Evolutionary conservation across 1,140 invertebrate genomes (phyloP), one percentile per base, ranked within the genome.

Genomic region (Brachionus plicatilis): DNA sequence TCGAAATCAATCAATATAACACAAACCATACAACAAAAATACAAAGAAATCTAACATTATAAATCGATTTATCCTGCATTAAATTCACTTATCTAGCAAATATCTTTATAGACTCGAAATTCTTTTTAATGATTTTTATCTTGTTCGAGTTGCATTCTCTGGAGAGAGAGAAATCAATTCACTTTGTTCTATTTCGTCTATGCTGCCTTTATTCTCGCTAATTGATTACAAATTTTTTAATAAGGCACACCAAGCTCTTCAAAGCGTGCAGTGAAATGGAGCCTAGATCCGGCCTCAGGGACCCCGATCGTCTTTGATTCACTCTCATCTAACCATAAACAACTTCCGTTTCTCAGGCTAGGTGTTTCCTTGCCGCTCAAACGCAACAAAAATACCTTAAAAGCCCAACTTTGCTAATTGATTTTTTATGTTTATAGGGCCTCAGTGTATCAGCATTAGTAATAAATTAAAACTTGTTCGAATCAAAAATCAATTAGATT

Each of bases 201-300:
- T 72, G 33, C 43, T 72, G 7, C 43, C 41, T 41, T 72, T 41
- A 41, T 41, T 72, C 17, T 43, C 43, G 37, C 68, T 72, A 72
- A 72, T 72, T 72, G 68, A 72, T 72, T 72, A 72, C 68, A 72
- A 72, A 72, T 72, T 72, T 72, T 72, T 72, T 72, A 43, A 43
- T 72, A 41, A 68, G 66, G 66, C 66, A 68, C 66, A 33, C 17
- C 37, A 29, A 33, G 68, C 12, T 41, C 17, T 43, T 43, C 17
- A 72, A 41, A 72, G 68, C 33, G 45, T 43, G 37, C n/a, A 72
- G n/a, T 72, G 33, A 41, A 68, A 68, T 33, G 11, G 41, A 41
- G 68, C 33, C 17, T 43, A 72, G 41, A 43, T 41, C 41, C 41
- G 53, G 53, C 68, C 68, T 72, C 17, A 43, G 37, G 68, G 68